Evolutionary conservation across 2,113 vertebrate genomes (phyloP), one percentile per base, ranked within the genome.

Genomic region (Zosterops borbonicus): DNA sequence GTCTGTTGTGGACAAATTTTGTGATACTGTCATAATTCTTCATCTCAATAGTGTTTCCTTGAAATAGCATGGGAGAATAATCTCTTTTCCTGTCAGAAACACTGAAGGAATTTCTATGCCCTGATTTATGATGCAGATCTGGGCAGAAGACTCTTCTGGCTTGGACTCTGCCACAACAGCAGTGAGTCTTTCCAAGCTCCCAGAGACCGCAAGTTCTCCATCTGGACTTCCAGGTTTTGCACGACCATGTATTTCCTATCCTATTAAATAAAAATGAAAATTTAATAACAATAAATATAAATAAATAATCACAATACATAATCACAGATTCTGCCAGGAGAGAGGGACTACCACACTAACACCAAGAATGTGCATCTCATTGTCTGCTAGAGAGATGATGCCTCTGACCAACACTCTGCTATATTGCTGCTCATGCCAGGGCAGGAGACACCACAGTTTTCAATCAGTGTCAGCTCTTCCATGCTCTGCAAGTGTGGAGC

Each of bases 371-470:
- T 6, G 3, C 12, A 5, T 89, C 28, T 75, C 25, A 5, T 11
- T 41, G 8, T 24, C 64, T 65, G 29, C 91, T 96, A 97, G 17
- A 96, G 87, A 82, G 91, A 96, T 4, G 93, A 67, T 6, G 55
- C 37, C 83, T 97, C 90, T 90, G 97, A 98, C 97, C 98, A 98
- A 67, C 97, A 89, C 89, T 99, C 99, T 0, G 87, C 97, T 29
- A 98, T 95, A 74, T 97, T 98, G 60, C 97, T 98, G 97, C 98
- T 98, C 94, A 98, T 98, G 22, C 96, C 95, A 0, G 99, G 98
- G 20, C 98, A 99, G 6, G 98, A 97, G 17, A 98, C 97, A 23
- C 97, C 97, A 9, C 97, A 98, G 97, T 98, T 98, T 67, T 97
- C 98, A 35, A 98, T 97, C 33, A 97, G 84, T 79, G 96, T 96